Conservation (phyloP, 2,113 vertebrate genomes). For the Alosa alosa region DNA sequence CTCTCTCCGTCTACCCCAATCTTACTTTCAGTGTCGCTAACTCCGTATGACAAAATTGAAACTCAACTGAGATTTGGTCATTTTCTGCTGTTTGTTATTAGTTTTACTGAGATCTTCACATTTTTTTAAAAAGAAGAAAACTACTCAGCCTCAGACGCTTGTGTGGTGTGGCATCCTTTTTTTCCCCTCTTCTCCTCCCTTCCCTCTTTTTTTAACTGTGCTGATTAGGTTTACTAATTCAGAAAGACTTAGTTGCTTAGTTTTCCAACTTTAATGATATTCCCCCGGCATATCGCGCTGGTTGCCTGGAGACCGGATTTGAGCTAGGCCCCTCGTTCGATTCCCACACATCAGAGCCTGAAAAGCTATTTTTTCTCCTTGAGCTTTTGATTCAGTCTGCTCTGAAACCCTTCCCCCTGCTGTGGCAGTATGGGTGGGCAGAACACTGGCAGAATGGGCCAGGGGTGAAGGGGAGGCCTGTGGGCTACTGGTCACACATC, state of each 20-base stretch:
- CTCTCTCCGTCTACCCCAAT: constrained; percentile 63
- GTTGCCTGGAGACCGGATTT: constrained; percentile 99
- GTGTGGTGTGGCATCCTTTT: constrained; percentile 35
- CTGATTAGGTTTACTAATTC: constrained; percentile 88
- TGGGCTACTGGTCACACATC: constrained; percentile 95
- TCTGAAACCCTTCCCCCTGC: constrained; percentile 96
- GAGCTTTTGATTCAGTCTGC: constrained; percentile 97
- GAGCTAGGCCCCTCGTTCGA: constrained; percentile 98
- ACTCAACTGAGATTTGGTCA: constrained; percentile 21
- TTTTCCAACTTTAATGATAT: constrained; percentile 99
- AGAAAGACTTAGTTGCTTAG: constrained; percentile 76
- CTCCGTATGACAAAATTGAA: constrained; percentile 11
- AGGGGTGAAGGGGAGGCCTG: constrained; percentile 81
- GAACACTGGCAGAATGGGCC: constrained; percentile 79
- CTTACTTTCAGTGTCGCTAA: constrained; percentile 54
- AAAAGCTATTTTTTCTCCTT: constrained; percentile 96
- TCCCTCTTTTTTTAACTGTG: constrained; percentile 51
- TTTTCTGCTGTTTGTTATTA: background rate
- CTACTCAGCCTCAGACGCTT: constrained; percentile 8
- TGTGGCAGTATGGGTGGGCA: constrained; percentile 99
- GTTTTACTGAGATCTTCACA: background rate
- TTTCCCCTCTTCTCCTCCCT: background rate
- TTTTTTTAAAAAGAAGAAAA: constrained; percentile 10
- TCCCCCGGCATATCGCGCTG: constrained; percentile 92
- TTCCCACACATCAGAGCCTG: constrained; percentile 99